Base-by-base conservation (phyloP, 2,113 vertebrate genomes). In the Cygnus buccinator region DNA sequence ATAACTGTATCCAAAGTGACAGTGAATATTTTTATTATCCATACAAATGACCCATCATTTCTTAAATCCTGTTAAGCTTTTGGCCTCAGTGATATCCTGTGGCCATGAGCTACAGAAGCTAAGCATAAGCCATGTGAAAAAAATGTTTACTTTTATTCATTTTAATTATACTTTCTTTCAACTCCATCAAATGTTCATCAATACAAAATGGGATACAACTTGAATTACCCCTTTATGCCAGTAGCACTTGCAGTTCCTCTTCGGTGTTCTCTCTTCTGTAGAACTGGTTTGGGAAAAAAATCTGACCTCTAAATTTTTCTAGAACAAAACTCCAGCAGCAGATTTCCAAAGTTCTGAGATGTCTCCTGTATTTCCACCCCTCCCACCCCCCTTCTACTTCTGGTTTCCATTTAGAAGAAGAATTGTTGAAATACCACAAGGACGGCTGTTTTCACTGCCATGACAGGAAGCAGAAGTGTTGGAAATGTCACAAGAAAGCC, bases 381-480 rank as follows among this genome's bases (percentile, higher is more conserved):
- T 19, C 57, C 39, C 35, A 50, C 35, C 70, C 18, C 31, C 6
- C 44, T n/a, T 65, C 20, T 39, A 81, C 62, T 90, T 89, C 95
- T 95, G 95, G 58, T 92, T 97, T 95, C 90, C 87, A 87, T 95
- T 96, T 96, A 76, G 77, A 90, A 91, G 72, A 92, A 71, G 77
- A 85, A 96, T 83, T 92, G 84, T 89, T 96, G 92, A 92, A 96
- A 96, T 95, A 92, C 77, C 66, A 43, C 0, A 1, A 78, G 77
- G 81, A 91, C 0, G 25, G 87, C 77, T 95, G 90, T 93, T 87
- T 93, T 84, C 77, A 76, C 78, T 95, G 93, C 93, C 84, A 93
- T 97, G 94, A 95, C 89, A 95, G 96, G 94, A 96, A 96, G 96
- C 94, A 94, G 94, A 62, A 94, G 77, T 89, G 93, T 70, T 94